phyloP scores from a whole-genome alignment of 2,113 vertebrate genomes.

The Scophthalmus maximus region DNA sequence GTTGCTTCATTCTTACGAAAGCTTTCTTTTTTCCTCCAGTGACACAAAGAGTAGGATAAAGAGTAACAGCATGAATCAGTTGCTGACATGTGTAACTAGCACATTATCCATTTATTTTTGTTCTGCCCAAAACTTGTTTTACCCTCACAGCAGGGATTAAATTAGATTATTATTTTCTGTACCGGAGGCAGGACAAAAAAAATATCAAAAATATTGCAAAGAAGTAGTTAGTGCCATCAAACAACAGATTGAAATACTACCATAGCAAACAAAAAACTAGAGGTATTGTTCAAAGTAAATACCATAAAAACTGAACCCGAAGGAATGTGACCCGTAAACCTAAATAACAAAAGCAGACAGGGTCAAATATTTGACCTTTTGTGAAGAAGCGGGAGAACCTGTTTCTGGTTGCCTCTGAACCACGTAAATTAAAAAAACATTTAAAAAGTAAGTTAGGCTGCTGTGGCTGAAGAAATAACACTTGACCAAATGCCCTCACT shows the following conservation, averaged over 20 bases:
- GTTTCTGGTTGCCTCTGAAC: conserved; percentile 43
- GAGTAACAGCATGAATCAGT: conserved; percentile 31
- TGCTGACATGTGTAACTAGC: conserved; percentile 2
- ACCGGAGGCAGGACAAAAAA: background rate
- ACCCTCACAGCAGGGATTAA: background rate
- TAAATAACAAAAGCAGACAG: conserved; percentile 54
- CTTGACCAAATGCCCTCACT: conserved; percentile 35
- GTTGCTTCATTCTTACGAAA: background rate
- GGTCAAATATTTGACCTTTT: conserved; percentile 70
- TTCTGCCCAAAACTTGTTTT: background rate
- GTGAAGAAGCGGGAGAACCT: conserved; percentile 32
- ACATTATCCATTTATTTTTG: conserved; percentile 1
- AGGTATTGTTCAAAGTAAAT: conserved; percentile 40
- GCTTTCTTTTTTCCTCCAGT: background rate
- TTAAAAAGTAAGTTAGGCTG: conserved; percentile 20
- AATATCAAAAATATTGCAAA: conserved; percentile 10
- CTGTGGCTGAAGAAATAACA: conserved; percentile 21
- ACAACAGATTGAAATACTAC: conserved; percentile 21
- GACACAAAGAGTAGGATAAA: conserved; percentile 17
- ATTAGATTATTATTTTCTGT: background rate
- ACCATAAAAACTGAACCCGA: conserved; percentile 14
- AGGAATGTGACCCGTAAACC: conserved; percentile 55
- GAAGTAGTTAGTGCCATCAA: background rate
- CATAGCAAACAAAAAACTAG: conserved; percentile 15
- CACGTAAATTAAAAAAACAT: conserved; percentile 16